Evolutionary conservation across 2,113 vertebrate genomes (phyloP).

Genomic region (Caranx ignobilis): DNA sequence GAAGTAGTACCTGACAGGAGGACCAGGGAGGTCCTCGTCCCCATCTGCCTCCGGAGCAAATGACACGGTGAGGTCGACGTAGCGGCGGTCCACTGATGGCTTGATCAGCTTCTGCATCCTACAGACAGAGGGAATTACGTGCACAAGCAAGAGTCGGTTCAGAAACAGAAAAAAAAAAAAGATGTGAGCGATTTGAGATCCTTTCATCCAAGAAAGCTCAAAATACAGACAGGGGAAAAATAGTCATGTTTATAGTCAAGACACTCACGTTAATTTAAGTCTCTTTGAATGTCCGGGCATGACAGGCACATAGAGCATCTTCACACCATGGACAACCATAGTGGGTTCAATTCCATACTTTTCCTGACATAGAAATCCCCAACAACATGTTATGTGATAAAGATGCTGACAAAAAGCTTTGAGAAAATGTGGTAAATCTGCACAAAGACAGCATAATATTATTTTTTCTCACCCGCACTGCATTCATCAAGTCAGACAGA

Average conservation of each 20-base stretch:
- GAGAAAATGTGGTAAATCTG: not conserved
- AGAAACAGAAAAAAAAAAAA: not conserved
- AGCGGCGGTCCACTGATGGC: constrained; percentile 91
- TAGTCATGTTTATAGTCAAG: not conserved
- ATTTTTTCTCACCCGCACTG: constrained; percentile 89
- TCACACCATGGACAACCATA: constrained; percentile 98
- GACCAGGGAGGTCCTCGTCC: constrained; percentile 95
- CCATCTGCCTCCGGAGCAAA: constrained; percentile 94
- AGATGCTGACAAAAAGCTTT: not conserved
- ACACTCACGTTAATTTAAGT: constrained; percentile 94
- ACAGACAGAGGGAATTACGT: not conserved
- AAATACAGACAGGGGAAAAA: not conserved
- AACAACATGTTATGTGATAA: not conserved
- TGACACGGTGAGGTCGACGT: constrained; percentile 96
- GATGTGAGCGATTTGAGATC: not conserved
- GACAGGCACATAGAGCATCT: constrained; percentile 98
- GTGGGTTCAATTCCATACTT: constrained; percentile 97
- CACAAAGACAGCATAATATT: not conserved
- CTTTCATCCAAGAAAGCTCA: not conserved
- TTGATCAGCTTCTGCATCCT: constrained; percentile 99
- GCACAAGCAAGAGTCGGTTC: no score
- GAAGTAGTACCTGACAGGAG: constrained; percentile 97
- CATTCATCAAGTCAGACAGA: constrained; percentile 95
- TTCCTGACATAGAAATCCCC: constrained; percentile 82
- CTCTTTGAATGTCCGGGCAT: constrained; percentile 98